These are phyloP conservation scores for Brachionus paranguensis DNA, from an alignment of 1,140 invertebrate genomes.

Conservation along the genomic window DNA sequence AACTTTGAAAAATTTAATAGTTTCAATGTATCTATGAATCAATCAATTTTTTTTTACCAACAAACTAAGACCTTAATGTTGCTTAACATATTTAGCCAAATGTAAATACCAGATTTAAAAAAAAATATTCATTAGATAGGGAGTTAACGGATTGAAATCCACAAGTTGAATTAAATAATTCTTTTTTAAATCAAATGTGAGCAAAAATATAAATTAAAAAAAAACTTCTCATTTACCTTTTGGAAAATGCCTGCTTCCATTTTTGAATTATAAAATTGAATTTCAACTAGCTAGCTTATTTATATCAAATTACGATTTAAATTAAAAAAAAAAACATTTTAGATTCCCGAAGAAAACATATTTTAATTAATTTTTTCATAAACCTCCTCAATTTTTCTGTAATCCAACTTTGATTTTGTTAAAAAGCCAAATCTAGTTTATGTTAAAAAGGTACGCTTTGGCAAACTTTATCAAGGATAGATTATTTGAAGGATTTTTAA, in stretches of 20 bases:
- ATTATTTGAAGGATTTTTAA: neutral
- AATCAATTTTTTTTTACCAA: too few relatives aligned
- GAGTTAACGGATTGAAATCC: too few relatives aligned
- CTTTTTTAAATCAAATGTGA: too few relatives aligned
- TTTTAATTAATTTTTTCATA: neutral
- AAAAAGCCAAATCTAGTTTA: neutral
- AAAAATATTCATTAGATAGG: too few relatives aligned
- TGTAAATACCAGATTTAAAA: too few relatives aligned
- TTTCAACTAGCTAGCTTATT: neutral
- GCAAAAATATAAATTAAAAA: neutral
- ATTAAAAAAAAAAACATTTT: neutral
- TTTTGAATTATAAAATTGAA: neutral
- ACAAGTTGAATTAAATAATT: too few relatives aligned
- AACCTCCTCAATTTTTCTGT: neutral
- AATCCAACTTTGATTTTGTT: neutral
- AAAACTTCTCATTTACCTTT: neutral
- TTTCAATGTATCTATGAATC: too few relatives aligned
- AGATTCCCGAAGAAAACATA: neutral
- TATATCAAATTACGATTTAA: neutral
- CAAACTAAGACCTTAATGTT: too few relatives aligned
- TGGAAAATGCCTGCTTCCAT: neutral
- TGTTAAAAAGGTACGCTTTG: neutral
- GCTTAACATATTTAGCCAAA: too few relatives aligned
- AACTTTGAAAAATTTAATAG: too few relatives aligned
- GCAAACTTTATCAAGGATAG: neutral